phyloP scores from a whole-genome alignment of 1,140 invertebrate genomes.

The Lepidurus apus region DNA sequence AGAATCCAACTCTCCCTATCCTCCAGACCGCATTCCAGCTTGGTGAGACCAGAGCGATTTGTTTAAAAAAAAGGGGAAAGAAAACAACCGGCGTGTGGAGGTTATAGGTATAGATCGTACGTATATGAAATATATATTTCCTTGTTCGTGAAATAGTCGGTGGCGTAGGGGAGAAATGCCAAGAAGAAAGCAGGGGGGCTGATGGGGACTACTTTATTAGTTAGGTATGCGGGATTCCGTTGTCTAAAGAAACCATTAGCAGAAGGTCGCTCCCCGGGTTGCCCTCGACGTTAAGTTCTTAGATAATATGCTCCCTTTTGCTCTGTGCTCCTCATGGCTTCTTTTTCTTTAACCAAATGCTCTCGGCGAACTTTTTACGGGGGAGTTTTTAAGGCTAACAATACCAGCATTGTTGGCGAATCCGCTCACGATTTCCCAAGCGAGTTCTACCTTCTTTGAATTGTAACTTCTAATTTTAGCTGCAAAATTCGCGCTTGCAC shows the following conservation, averaged over 20 bases:
- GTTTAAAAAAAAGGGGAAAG: slow-evolving; percentile 15
- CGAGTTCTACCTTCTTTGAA: too few species aligned
- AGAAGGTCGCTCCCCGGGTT: slow-evolving; percentile 20
- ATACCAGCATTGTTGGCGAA: too few species aligned
- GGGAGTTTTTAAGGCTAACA: too few species aligned
- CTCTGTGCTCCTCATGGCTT: neutral
- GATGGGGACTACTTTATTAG: slow-evolving; percentile 21
- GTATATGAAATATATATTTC: neutral
- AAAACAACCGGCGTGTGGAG: neutral
- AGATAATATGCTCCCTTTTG: slow-evolving; percentile 11
- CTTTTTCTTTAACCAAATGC: neutral
- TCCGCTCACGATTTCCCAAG: too few species aligned
- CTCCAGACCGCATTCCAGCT: neutral
- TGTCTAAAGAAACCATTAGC: slow-evolving; percentile 22
- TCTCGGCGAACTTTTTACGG: too few species aligned
- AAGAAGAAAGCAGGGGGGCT: neutral
- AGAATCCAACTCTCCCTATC: neutral
- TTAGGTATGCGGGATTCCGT: slow-evolving; percentile 3
- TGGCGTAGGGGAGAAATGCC: neutral
- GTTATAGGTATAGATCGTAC: neutral
- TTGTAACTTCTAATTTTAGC: too few species aligned
- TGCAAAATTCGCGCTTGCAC: too few species aligned
- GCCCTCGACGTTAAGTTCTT: neutral
- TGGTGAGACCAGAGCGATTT: neutral
- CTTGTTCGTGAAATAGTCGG: too few species aligned